Evolutionary conservation across 2,888 invertebrate species (phyloP).

Genomic region (Tenthredo amoena): DNA sequence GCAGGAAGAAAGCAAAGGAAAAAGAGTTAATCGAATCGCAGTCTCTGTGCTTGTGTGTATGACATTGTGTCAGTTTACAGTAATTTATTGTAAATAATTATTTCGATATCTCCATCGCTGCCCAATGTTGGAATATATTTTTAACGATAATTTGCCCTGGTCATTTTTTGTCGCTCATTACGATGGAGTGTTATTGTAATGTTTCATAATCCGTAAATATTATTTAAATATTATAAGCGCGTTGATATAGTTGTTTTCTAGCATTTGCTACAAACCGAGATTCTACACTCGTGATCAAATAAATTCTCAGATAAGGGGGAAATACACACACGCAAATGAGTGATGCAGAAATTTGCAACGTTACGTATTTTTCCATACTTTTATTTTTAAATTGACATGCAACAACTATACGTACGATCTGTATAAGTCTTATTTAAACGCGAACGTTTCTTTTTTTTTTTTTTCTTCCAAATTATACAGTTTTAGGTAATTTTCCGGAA

Average conservation of each 20-base stretch:
- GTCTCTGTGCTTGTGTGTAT: background rate
- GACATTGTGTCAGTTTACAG: background rate
- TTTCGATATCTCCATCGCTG: background rate
- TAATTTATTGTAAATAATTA: background rate
- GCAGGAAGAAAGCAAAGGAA: background rate
- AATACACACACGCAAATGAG: background rate
- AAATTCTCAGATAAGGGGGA: background rate
- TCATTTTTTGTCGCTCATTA: background rate
- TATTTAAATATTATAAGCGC: background rate
- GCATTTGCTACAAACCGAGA: no score
- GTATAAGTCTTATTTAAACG: background rate
- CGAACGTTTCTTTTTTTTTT: background rate
- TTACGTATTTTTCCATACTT: background rate
- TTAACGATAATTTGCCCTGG: background rate
- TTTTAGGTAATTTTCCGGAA: background rate
- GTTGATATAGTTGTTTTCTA: slow-evolving; percentile 20
- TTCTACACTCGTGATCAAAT: background rate
- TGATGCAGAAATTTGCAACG: background rate
- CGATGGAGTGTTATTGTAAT: background rate
- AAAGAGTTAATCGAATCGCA: background rate
- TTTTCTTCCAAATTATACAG: background rate
- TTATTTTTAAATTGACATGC: background rate
- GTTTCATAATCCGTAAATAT: slow-evolving; percentile 13
- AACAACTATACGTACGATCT: background rate
- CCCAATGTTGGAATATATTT: background rate